Base-by-base conservation (phyloP, 2,797 vertebrate species). In the Schizopygopsis pylzovi region DNA sequence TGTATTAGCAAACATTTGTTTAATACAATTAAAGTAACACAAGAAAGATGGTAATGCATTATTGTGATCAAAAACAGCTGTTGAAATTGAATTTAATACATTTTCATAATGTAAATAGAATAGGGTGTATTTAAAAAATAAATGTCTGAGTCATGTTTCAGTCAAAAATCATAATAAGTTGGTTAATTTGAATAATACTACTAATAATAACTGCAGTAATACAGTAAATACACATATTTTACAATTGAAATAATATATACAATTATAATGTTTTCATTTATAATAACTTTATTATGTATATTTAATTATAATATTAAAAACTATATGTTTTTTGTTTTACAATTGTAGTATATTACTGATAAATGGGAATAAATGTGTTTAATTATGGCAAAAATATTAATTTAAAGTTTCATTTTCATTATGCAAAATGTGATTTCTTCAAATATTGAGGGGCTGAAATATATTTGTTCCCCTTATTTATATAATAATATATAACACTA, bases 1-100 rank as follows among this genome's bases (percentile, higher is more conserved):
- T 86, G 43, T 43, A 71, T 20, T 85, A 15, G 7, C 11, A 70
- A 84, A 71, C 59, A 43, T 52, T 16, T 37, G 43, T 65, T 52
- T 25, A 49, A 25, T 52, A 37, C 1, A 0, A 71, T 78, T 39
- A 37, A 67, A 56, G 49, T 43, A 20, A 52, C 52, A 67, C 41
- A 47, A 49, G 47, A 68, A 63, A 72, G 47, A 10, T 76, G 1
- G 10, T 54, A 5, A 37, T 22, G 16, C 4, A 76, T 43, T 71
- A 63, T 79, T 75, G 22, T 28, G 12, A 45, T 18, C 2, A 12
- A 54, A 18, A 76, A 49, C 41, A 33, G 41, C 13, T 37, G 1
- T 33, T 6, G 56, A 39, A 20, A 9, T 39, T 4, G 3, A 43
- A 33, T 61, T 10, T 59, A 10, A 11, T 11, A 25, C 22, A 41